Percentiles rank a stretch among this genome's conserved stretches.
phyloP scores from a whole-genome alignment of 2,888 invertebrate species.

The Drosophila cyrtoloma region DNA sequence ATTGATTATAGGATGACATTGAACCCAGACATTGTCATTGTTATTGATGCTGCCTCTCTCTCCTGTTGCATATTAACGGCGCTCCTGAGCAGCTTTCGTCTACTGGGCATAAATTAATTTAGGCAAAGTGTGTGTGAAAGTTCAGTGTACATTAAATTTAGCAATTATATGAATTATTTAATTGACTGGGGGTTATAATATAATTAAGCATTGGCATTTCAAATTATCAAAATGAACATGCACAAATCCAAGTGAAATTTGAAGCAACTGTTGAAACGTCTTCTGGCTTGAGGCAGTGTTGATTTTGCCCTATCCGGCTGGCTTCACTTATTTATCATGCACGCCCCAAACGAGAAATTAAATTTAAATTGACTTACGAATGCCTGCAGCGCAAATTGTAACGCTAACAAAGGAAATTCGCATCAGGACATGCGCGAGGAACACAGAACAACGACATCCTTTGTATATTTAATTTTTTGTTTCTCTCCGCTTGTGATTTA shows the following conservation, averaged over 20 bases:
- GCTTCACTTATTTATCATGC: conserved; percentile 56
- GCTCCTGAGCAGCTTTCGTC: conserved; percentile 47
- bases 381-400: conserved; percentile 56
- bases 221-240: conserved; percentile 33
- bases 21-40: conserved; percentile 48
- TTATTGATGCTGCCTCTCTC: conserved; percentile 24
- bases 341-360: conserved; percentile 57
- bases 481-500: conserved; percentile 46
- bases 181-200: conserved; percentile 17
- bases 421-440: neutral
- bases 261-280: conserved; percentile 21
- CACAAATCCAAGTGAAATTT: conserved; percentile 12
- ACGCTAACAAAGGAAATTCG: conserved; percentile 38
- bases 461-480: conserved; percentile 39
- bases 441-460: conserved; percentile 13
- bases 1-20: conserved; percentile 60
- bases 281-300: conserved; percentile 7
- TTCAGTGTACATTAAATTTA: conserved; percentile 59
- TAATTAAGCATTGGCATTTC: conserved; percentile 28
- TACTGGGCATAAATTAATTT: conserved; percentile 70
- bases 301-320: conserved; percentile 21
- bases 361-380: conserved; percentile 64
- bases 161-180: conserved; percentile 61
- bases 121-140: conserved; percentile 24
- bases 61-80: conserved; percentile 63